Conservation (phyloP, 2,797 vertebrate species). For the Lepilemur ruficaudatus region DNA sequence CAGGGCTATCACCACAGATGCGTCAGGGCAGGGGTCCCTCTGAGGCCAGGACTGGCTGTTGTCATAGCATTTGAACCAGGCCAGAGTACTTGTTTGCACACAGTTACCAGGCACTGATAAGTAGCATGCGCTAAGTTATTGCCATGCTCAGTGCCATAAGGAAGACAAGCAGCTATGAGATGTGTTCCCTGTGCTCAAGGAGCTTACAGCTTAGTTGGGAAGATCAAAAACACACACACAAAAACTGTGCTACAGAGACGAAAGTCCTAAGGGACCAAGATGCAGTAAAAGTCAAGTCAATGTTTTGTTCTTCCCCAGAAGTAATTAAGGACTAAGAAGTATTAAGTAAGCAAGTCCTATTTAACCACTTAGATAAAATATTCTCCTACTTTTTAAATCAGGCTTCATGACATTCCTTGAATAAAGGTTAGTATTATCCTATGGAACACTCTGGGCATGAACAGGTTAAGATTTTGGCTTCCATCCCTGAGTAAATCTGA, state of each 20-base stretch:
- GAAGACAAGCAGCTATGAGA: background rate
- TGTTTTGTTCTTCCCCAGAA: background rate
- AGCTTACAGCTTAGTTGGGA: background rate
- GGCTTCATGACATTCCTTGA: background rate
- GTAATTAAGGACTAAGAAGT: background rate
- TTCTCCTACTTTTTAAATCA: background rate
- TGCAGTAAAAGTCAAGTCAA: background rate
- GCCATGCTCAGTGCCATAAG: background rate
- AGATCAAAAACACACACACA: background rate
- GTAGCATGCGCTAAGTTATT: background rate
- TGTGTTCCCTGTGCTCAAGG: background rate
- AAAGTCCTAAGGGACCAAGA: background rate
- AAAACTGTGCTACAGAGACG: background rate
- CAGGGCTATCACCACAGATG: background rate
- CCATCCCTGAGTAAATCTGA: conserved; percentile 43
- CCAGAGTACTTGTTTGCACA: background rate
- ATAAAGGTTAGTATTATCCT: background rate
- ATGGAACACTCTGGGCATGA: conserved; percentile 48
- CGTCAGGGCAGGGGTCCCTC: background rate
- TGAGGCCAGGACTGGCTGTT: background rate
- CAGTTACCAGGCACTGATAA: background rate
- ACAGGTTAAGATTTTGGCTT: conserved; percentile 68
- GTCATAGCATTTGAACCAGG: background rate
- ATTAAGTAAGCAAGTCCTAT: background rate
- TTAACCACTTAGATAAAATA: background rate